A percentile compares a stretch with the other conserved stretches of the same genome.
Evolutionary conservation across 2,113 vertebrate genomes (phyloP).

Genomic region (Mesocricetus auratus): DNA sequence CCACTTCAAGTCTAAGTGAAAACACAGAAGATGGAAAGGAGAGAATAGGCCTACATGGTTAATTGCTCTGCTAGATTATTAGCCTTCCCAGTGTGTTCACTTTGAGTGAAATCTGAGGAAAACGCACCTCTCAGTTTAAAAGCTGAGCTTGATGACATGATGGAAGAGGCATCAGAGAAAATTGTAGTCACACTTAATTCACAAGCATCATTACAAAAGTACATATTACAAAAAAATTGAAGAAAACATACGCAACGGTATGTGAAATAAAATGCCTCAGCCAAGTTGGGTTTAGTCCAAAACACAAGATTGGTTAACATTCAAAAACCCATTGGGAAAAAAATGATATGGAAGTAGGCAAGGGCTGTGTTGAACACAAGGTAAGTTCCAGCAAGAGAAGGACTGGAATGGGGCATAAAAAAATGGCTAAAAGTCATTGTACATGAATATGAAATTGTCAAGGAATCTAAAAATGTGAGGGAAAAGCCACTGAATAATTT

Average conservation of each 20-base stretch:
- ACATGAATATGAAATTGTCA: background rate
- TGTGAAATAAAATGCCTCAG: background rate
- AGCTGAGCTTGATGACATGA: background rate
- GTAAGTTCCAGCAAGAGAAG: background rate
- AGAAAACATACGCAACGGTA: background rate
- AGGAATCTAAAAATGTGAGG: background rate
- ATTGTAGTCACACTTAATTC: background rate
- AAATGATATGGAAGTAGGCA: background rate
- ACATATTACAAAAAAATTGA: background rate
- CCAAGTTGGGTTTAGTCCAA: slow-evolving; percentile 4
- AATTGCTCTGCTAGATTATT: background rate
- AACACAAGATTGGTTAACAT: slow-evolving; percentile 11
- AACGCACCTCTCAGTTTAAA: background rate
- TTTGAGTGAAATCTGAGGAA: background rate
- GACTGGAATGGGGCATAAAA: too few species aligned
- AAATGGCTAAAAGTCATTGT: background rate
- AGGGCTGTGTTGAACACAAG: background rate
- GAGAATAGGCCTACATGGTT: background rate
- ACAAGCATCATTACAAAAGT: background rate
- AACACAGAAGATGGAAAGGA: background rate
- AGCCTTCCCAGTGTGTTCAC: background rate
- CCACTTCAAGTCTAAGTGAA: background rate
- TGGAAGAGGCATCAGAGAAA: background rate
- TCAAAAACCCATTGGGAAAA: background rate
- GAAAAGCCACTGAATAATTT: background rate